Evolutionary conservation across 2,113 vertebrate species (phyloP).

Genomic region (Ciconia stormi): DNA sequence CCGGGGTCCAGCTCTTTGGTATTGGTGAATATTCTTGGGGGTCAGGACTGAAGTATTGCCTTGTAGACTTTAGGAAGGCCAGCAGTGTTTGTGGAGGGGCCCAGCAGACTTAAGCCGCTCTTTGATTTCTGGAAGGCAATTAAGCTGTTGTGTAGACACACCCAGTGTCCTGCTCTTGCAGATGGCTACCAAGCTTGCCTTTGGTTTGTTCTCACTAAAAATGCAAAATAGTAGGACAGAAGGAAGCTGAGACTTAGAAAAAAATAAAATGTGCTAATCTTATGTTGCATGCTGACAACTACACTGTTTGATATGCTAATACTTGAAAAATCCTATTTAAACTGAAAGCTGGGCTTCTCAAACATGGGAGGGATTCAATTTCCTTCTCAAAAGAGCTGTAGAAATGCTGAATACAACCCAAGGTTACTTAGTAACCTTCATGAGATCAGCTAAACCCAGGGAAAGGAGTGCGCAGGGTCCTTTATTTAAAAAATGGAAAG

Average conservation of each 20-base stretch:
- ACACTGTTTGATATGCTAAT: conserved; percentile 36
- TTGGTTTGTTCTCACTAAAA: neutral
- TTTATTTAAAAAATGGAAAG: neutral
- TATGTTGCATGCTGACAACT: neutral
- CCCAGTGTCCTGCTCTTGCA: neutral
- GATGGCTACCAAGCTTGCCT: neutral
- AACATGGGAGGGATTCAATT: neutral
- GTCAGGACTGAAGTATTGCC: neutral
- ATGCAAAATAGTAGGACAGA: neutral
- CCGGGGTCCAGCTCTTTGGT: neutral
- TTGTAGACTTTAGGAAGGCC: neutral
- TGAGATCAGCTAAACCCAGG: neutral
- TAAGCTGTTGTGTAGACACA: neutral
- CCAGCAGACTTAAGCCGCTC: neutral
- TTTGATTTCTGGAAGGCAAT: neutral
- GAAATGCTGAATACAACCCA: neutral
- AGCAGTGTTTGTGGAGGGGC: neutral
- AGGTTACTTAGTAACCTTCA: conserved; percentile 24
- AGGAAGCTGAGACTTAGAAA: neutral
- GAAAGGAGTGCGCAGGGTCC: neutral
- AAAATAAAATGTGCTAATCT: conserved; percentile 16
- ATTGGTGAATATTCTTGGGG: neutral
- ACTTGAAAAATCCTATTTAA: conserved; percentile 42
- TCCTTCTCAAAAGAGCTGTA: neutral
- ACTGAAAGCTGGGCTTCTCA: neutral